phyloP scores from a whole-genome alignment of 2,113 vertebrate species.

The Hucho hucho region DNA sequence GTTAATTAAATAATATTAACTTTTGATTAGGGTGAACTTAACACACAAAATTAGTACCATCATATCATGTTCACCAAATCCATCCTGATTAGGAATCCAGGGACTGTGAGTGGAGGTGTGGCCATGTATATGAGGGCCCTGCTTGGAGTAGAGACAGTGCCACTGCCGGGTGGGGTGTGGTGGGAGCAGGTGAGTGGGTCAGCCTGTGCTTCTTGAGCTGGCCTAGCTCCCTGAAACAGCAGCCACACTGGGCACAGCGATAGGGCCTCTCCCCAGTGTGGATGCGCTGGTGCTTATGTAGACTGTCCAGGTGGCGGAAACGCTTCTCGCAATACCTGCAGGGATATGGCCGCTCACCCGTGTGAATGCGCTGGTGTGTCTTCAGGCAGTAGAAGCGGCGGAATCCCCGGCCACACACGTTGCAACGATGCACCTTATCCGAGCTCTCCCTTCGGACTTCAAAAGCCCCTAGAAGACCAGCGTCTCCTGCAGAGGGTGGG shows the following conservation, averaged over 20 bases:
- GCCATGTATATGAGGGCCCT: slow-evolving; percentile 40
- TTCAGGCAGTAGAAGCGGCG: slow-evolving; percentile 62
- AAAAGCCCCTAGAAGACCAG: not conserved
- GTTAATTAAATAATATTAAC: too few relatives aligned
- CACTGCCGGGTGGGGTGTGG: slow-evolving; percentile 20
- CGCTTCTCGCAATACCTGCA: slow-evolving; percentile 62
- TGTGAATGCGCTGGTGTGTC: slow-evolving; percentile 63
- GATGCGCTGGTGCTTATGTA: slow-evolving; percentile 64
- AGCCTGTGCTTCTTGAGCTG: slow-evolving; percentile 61
- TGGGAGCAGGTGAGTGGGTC: slow-evolving; percentile 46
- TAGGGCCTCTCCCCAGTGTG: slow-evolving; percentile 59
- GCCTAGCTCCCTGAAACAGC: slow-evolving; percentile 57
- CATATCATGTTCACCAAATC: too few relatives aligned
- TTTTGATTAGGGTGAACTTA: too few relatives aligned
- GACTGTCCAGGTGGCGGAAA: slow-evolving; percentile 59
- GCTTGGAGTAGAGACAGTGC: slow-evolving; percentile 30
- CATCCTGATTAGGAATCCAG: slow-evolving; percentile 36
- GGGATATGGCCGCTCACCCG: slow-evolving; percentile 57
- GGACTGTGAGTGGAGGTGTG: slow-evolving; percentile 47
- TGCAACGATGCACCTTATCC: slow-evolving; percentile 55
- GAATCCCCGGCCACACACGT: slow-evolving; percentile 56
- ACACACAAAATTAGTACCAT: too few relatives aligned
- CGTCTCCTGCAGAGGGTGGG: slow-evolving; percentile 14
- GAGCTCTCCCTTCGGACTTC: slow-evolving; percentile 15
- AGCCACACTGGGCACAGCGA: slow-evolving; percentile 57